A percentile compares a stretch with the other conserved stretches of the same genome.
phyloP scores from a whole-genome alignment of 2,888 invertebrate genomes.

The Gastrophysa polygoni region DNA sequence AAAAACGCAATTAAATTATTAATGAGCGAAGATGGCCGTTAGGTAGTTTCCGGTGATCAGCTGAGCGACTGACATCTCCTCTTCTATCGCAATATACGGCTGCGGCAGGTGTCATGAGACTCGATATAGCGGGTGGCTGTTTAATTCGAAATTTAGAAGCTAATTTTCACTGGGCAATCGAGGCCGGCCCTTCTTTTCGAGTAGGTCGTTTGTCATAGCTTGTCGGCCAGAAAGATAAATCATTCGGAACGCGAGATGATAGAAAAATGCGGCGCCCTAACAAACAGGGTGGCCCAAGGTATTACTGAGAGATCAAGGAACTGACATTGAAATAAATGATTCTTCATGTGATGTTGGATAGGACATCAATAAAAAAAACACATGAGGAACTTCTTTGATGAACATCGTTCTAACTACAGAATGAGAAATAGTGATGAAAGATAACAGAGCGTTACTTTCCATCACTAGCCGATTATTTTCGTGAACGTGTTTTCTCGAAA shows the following conservation, averaged over 20 bases:
- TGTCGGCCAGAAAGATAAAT: conserved; percentile 26
- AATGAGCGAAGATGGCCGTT: conserved; percentile 10
- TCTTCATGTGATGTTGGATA: no score
- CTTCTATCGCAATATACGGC: conserved; percentile 29
- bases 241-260: conserved; percentile 9
- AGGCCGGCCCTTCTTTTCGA: conserved; percentile 28
- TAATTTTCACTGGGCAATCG: conserved; percentile 31
- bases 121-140: conserved; percentile 28
- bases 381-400: no score
- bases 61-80: conserved; percentile 33
- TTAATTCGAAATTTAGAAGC: conserved; percentile 28
- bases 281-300: no score
- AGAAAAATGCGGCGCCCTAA: conserved; percentile 4
- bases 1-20: no score
- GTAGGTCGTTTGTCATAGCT: conserved; percentile 30
- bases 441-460: no score
- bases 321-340: no score
- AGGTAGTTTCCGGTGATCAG: conserved; percentile 29
- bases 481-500: no score
- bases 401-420: no score
- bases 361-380: no score
- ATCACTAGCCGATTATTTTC: no score
- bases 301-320: no score
- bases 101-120: conserved; percentile 29
- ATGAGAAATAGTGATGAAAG: no score